Base-by-base conservation (phyloP, 2,888 invertebrate genomes). In the Mythimna lalbum region DNA sequence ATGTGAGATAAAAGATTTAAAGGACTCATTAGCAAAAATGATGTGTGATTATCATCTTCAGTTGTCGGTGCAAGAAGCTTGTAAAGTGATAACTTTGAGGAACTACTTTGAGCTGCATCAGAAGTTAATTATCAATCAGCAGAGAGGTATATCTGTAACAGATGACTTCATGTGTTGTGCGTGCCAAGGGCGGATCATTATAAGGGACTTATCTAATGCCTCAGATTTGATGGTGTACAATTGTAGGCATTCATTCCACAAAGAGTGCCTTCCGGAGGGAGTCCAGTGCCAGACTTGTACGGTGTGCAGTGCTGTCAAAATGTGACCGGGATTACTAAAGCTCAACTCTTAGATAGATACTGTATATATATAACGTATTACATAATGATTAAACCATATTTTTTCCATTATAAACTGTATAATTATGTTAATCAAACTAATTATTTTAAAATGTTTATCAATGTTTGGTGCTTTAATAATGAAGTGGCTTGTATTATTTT, bases 31-130 rank as follows among this genome's bases (percentile, higher is more conserved):
- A 14, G 98, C 98, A 1, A 99, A 99, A 95, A 99, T 99, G 97
- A 97, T 99, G 94, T 98, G 98, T 86, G 99, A 99, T 91, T 99
- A 99, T 92, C 98, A 98, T 89, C 96, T 99, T 73, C 99, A 99
- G 97, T 97, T 98, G 39, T 98, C 98, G 1, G 97, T 99, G 31
- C 98, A 99, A 91, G 98, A 98, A 91, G 98, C 98, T 0, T 99
- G 98, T 91, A 98, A 98, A 88, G 97, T 98, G 88, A 98, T 99
- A 76, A 97, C 99, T n/a, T 97, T 98, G 1, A 97, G 97, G 4
- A 99, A 99, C 94, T 99, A 99, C 92, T 99, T 98, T 87, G 97
- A 98, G 88, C 94, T 99, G 59, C 98, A 99, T 89, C 97, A 98
- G 84, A 98, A 98, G 90, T 93, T 98, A 56, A 97, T 99, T 0